These are phyloP conservation scores for Lanius collurio DNA, from an alignment of 2,113 vertebrate species.

Conservation along the genomic window DNA sequence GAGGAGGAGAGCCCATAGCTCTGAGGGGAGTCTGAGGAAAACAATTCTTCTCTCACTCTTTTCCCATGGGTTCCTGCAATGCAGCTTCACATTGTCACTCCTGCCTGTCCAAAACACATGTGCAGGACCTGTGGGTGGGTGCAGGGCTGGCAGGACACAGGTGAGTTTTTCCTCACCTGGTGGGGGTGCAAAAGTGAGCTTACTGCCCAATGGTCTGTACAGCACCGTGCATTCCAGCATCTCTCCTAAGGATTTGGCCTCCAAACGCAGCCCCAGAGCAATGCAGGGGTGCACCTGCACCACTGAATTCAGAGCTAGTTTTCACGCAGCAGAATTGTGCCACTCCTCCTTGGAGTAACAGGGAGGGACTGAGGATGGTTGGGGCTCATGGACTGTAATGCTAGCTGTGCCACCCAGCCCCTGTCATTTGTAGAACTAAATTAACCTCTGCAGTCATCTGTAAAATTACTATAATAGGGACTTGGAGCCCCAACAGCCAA, in stretches of 20 bases:
- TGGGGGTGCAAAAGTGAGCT: not conserved
- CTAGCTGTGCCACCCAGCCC: not conserved
- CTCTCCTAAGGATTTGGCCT: not conserved
- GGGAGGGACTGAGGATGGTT: not conserved
- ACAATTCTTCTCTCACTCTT: not conserved
- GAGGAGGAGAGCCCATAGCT: not conserved
- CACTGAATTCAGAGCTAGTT: not conserved
- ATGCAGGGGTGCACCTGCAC: not conserved
- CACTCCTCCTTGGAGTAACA: not conserved
- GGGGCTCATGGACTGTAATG: not conserved
- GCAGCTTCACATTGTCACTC: not conserved
- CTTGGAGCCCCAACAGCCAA: not conserved
- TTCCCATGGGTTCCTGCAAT: not conserved
- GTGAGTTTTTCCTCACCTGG: not conserved
- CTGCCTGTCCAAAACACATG: not conserved
- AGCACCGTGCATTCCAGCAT: not conserved
- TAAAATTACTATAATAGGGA: constrained; percentile 33
- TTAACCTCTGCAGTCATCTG: constrained; percentile 57
- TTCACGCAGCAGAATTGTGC: not conserved
- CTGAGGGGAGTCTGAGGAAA: not conserved
- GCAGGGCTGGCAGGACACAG: not conserved
- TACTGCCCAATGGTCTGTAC: not conserved
- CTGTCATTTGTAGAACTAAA: constrained; percentile 15
- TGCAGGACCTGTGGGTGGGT: not conserved
- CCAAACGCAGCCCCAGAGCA: not conserved